phyloP scores from a whole-genome alignment of 1,140 invertebrate genomes.

The Hycleus phaleratus region DNA sequence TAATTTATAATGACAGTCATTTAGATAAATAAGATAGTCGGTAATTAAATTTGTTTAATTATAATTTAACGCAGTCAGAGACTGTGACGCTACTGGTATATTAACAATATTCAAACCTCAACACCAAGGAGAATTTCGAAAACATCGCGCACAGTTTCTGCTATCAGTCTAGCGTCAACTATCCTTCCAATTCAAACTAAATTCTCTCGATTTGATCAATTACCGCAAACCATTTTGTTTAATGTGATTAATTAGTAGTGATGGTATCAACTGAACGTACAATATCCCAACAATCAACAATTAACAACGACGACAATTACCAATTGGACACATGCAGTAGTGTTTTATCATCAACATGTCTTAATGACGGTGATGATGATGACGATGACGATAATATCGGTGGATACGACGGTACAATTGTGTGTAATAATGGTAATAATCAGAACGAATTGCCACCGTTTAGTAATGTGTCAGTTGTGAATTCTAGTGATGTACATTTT shows the following conservation, averaged over 20 bases:
- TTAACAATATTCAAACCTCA: slow-evolving; percentile 1
- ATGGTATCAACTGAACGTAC: background rate
- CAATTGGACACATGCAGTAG: slow-evolving; percentile 9
- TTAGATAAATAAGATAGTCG: no score
- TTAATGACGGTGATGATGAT: background rate
- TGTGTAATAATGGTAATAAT: background rate
- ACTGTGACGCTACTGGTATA: slow-evolving; percentile 1
- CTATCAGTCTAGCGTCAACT: background rate
- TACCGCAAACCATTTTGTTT: no score
- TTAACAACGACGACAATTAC: background rate
- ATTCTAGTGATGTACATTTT: slow-evolving; percentile 55
- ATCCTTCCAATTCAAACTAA: no score
- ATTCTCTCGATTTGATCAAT: no score
- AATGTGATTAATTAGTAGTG: background rate
- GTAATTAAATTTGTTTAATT: background rate
- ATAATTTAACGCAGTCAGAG: slow-evolving; percentile 9
- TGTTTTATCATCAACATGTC: background rate
- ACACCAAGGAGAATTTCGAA: background rate
- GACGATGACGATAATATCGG: slow-evolving; percentile 2
- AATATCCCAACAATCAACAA: no score
- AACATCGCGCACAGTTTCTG: background rate
- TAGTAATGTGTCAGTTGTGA: slow-evolving; percentile 48
- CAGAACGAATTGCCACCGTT: slow-evolving; percentile 34
- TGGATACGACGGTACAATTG: slow-evolving; percentile 1
- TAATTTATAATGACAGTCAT: no score